Base-by-base conservation (phyloP, 2,888 invertebrate species). In the Orchestes rusci region DNA sequence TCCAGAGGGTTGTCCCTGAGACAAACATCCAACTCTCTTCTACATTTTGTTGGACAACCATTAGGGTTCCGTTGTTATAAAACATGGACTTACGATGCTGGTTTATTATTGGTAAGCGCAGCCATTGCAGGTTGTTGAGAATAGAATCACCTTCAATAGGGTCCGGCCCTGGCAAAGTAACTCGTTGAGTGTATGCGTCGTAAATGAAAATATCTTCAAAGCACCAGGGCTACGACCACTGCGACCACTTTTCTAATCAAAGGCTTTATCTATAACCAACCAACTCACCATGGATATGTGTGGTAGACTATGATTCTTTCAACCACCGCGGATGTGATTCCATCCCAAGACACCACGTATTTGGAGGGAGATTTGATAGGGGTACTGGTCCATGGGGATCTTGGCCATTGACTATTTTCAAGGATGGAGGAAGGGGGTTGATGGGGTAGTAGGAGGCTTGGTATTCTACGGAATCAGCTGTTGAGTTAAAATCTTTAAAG, bases 171-270 rank as follows among this genome's bases (percentile, higher is more conserved):
- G 45, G 35, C 13, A 45, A 27, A 36, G 45, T 31, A 8, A 45
- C 31, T 2, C 35, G 39, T 17, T 39, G 33, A 7, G 40, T 36
- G 10, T 36, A 18, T 2, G n/a, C 34, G 13, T 3, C 28, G 30
- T 61, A 57, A 0, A 34, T 48, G 31, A 71, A 58, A 1, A 65
- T 57, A 2, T 16, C 53, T 50, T 32, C 76, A 57, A 36, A 62
- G 64, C 12, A 76, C 53, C 3, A 77, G 54, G 27, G 73, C 74
- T 27, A 76, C 69, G 56, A 76, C 76, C 53, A 73, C 70, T 16
- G 68, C 66, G 13, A 59, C 49, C 1, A 52, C 44, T 8, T 17
- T 13, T 18, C 20, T 32, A 30, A n/a, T n/a, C n/a, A n/a, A n/a
- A n/a, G n/a, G n/a, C n/a, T n/a, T n/a, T n/a, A n/a, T n/a, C n/a